A percentile compares a stretch with the other conserved stretches of the same genome.
Conservation (phyloP, 1,140 invertebrate species). For the Zaprionus davidi region DNA sequence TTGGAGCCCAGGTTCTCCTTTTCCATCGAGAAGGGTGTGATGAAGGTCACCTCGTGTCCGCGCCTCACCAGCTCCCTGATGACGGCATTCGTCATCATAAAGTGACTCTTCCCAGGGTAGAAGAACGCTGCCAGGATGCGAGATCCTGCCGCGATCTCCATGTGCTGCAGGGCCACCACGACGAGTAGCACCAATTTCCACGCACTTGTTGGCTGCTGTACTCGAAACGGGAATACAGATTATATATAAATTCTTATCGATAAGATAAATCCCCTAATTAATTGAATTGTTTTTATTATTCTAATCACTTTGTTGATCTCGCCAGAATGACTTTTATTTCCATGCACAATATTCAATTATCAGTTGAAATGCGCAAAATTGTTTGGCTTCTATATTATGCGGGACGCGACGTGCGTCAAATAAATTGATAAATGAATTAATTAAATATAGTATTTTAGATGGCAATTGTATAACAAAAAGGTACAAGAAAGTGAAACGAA, state of each 20-base stretch:
- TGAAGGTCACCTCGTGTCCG: conserved; percentile 75
- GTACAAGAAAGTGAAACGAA: background rate
- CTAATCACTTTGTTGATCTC: conserved; percentile 4
- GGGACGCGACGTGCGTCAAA: conserved; percentile 8
- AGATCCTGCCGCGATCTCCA: conserved; percentile 27
- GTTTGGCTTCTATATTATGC: conserved; percentile 3
- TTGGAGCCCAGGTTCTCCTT: conserved; percentile 66
- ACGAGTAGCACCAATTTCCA: conserved; percentile 27
- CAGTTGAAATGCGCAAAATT: conserved; percentile 4
- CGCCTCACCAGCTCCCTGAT: conserved; percentile 61
- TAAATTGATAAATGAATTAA: conserved; percentile 1
- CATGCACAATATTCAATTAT: background rate
- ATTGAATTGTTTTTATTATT: background rate
- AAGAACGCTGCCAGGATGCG: conserved; percentile 64
- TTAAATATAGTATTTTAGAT: background rate
- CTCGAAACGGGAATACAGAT: background rate
- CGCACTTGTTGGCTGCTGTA: conserved; percentile 59
- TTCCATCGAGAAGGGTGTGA: conserved; percentile 63
- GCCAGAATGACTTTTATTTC: background rate
- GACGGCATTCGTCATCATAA: conserved; percentile 74
- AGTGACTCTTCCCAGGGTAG: conserved; percentile 75
- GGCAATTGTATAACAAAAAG: conserved; percentile 3
- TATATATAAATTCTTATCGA: background rate
- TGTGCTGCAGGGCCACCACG: conserved; percentile 46
- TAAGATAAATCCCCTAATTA: background rate